Evolutionary conservation across 1,140 invertebrate species (phyloP), one percentile per base, ranked within the genome.

Genomic region (Trichonephila clavipes): DNA sequence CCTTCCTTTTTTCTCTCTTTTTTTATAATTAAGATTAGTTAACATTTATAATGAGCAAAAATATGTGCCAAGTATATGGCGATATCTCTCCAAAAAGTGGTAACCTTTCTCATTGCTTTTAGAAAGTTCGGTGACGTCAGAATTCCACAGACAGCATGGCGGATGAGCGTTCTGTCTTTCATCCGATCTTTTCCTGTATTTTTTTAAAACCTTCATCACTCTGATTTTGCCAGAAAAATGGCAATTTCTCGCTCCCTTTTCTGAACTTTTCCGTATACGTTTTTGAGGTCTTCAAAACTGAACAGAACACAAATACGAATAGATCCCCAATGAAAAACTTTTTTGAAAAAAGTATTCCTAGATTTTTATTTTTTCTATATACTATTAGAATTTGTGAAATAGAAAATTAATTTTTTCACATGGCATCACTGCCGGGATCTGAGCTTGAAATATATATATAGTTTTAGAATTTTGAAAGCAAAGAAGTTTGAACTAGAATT

Each of bases 91-190:
- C 28, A 24, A 92, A 92, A 28, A 40, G 19, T 82, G 92, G 92
- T 51, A 92, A 87, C 62, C 91, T 62, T 59, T 24, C 61, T 81
- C 69, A 61, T 40, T 44, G 58, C 66, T 58, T 21, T 92, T 69
- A 40, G 62, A 28, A 88, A 62, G 85, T 59, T 88, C 59, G 18
- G 58, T 88, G 86, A 88, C 86, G 85, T 88, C 85, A 93, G 40
- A 62, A 61, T 66, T 86, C 83, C 85, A 93, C 92, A 88, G 92
- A 93, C 92, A 88, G 92, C 64, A 93, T 93, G 86, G 92, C 86
- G 92, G 69, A 88, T 88, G 92, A 93, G 83, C 69, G 86, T 61
- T 88, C 92, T 77, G 92, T 93, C 86, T 93, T 88, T 93, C 92
- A 81, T 81, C 64, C 16, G 66, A 88, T 93, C 91, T 93, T 82